Conservation (phyloP, 2,888 invertebrate genomes). For the Apotomis turbidana region DNA sequence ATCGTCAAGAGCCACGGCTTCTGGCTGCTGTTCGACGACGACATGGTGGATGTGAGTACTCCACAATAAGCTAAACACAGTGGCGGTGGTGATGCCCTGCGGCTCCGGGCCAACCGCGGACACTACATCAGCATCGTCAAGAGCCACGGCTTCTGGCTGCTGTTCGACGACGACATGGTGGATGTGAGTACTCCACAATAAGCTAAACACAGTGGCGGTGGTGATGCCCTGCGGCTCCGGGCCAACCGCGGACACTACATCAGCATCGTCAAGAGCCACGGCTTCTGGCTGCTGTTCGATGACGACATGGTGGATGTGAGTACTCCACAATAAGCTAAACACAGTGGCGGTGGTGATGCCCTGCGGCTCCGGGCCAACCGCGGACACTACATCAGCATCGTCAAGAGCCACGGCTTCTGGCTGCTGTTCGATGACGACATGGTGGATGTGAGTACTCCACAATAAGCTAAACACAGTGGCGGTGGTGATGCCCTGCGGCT, state of each 20-base stretch:
- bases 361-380: no score
- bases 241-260: constrained; percentile 99
- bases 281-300: constrained; percentile 99
- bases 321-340: constrained; percentile 48
- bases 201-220: no score
- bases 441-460: no score
- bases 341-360: no score
- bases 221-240: not conserved
- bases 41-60: constrained; percentile 98
- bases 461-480: no score
- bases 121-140: constrained; percentile 75
- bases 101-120: no score
- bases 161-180: constrained; percentile 88
- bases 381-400: no score
- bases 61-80: not conserved
- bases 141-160: constrained; percentile 48
- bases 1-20: constrained; percentile 95
- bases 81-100: constrained; percentile 86
- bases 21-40: constrained; percentile 98
- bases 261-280: constrained; percentile 99
- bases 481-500: no score
- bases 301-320: constrained; percentile 99
- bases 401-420: no score
- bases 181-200: no score
- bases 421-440: constrained; percentile 89